These are phyloP conservation scores for Hyposoter dolosus DNA, from an alignment of 2,888 invertebrate genomes.

Conservation along the genomic window DNA sequence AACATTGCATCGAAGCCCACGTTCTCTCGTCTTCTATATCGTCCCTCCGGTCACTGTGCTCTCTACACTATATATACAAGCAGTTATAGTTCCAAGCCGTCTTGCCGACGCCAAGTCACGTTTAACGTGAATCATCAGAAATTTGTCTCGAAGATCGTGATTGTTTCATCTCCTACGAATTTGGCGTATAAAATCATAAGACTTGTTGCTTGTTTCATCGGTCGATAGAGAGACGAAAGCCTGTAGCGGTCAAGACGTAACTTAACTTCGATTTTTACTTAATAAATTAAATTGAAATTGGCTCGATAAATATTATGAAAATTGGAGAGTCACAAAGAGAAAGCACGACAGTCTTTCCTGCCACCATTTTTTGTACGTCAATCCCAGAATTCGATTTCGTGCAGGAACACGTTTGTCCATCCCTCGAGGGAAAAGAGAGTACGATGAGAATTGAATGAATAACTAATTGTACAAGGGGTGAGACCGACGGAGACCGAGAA, in stretches of 20 bases:
- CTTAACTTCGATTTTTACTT: neutral
- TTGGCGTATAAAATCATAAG: constrained; percentile 11
- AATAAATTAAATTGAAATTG: neutral
- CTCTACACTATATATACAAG: neutral
- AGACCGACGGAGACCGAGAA: neutral
- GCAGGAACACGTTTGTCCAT: neutral
- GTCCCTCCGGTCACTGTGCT: constrained; percentile 6
- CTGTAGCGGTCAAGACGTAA: neutral
- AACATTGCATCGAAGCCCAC: constrained; percentile 75
- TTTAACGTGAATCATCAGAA: constrained; percentile 62
- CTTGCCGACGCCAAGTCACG: constrained; percentile 58
- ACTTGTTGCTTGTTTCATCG: constrained; percentile 35
- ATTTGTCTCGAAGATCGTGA: constrained; percentile 12
- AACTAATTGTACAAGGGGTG: constrained; percentile 17
- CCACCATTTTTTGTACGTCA: constrained; percentile 75
- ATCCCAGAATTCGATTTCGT: neutral
- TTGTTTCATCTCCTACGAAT: neutral
- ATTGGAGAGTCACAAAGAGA: neutral
- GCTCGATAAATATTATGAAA: neutral
- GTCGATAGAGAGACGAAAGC: neutral
- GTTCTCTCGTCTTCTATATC: constrained; percentile 6
- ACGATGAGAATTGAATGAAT: constrained; percentile 11
- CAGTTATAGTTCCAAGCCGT: constrained; percentile 23
- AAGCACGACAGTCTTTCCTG: neutral
- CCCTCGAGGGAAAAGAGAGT: neutral